Conservation (phyloP, 1,140 invertebrate genomes). For the Chrysoperla carnea region DNA sequence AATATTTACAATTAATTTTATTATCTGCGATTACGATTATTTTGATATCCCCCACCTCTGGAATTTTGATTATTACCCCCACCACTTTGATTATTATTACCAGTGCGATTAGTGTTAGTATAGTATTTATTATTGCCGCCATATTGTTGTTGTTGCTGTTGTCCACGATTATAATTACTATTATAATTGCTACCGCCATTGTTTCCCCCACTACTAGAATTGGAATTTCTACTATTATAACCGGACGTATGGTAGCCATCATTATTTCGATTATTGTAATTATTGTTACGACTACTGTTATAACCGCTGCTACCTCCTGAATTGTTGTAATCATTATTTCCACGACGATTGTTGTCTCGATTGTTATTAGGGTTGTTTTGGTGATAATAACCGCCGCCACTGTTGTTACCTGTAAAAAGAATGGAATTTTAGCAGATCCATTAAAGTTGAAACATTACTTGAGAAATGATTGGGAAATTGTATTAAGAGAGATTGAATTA, state of each 20-base stretch:
- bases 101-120: constrained; percentile 1
- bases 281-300: constrained; percentile 1
- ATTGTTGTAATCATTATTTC: constrained; percentile 1
- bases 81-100: no score
- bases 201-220: not conserved
- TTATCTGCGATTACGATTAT: no score
- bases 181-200: not conserved
- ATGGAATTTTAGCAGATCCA: no score
- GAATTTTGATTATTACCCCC: not conserved
- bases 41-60: no score
- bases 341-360: constrained; percentile 3
- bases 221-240: constrained; percentile 1
- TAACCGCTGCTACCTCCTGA: constrained; percentile 3
- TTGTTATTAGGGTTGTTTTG: constrained; percentile 1
- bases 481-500: no score
- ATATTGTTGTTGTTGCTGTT: not conserved
- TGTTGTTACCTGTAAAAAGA: constrained; percentile 3
- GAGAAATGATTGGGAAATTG: no score
- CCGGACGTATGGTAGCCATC: not conserved
- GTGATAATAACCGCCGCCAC: not conserved
- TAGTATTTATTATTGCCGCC: constrained; percentile 1
- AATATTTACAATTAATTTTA: no score
- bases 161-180: not conserved
- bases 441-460: no score
- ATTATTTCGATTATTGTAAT: constrained; percentile 1